Percentiles rank a stretch among this genome's conserved stretches.
Evolutionary conservation across 2,888 invertebrate species (phyloP).

Genomic region (Caenorhabditis sp.): DNA sequence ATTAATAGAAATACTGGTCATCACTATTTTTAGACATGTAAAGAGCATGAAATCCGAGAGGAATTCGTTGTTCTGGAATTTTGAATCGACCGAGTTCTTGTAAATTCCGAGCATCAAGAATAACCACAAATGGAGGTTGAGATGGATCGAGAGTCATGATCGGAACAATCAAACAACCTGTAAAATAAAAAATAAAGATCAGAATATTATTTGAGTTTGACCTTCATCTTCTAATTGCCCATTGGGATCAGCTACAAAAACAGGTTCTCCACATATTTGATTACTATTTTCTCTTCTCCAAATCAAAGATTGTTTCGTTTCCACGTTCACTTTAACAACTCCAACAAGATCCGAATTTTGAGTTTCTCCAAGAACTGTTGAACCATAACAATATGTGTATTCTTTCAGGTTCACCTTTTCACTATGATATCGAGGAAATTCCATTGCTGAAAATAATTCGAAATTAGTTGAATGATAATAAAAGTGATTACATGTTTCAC

Average conservation of each 20-base stretch:
- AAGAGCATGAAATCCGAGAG: slow-evolving; percentile 53
- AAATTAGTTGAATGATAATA: no score
- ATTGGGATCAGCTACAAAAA: slow-evolving; percentile 73
- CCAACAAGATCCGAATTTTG: slow-evolving; percentile 10
- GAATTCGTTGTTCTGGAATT: slow-evolving; percentile 48
- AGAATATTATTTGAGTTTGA: slow-evolving; percentile 30
- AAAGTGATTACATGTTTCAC: no score
- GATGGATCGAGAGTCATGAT: slow-evolving; percentile 48
- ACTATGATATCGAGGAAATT: no score
- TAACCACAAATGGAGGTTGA: slow-evolving; percentile 74
- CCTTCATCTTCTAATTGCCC: slow-evolving; percentile 74
- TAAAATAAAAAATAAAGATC: slow-evolving; percentile 4
- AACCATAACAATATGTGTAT: slow-evolving; percentile 85
- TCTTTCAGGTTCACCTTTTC: no score
- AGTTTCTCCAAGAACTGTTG: slow-evolving; percentile 26
- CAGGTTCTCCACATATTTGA: slow-evolving; percentile 72
- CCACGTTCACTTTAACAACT: slow-evolving; percentile 72
- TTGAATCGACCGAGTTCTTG: slow-evolving; percentile 81
- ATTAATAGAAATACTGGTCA: no score
- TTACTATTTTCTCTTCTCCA: slow-evolving; percentile 70
- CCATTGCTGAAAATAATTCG: no score
- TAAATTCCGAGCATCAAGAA: slow-evolving; percentile 81
- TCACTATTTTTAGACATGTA: slow-evolving; percentile 3
- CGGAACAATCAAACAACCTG: slow-evolving; percentile 55
- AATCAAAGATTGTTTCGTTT: slow-evolving; percentile 60